A percentile compares a stretch with the other conserved stretches of the same genome.
phyloP scores from a whole-genome alignment of 2,888 invertebrate genomes.

The Asteroscopus sphinx region DNA sequence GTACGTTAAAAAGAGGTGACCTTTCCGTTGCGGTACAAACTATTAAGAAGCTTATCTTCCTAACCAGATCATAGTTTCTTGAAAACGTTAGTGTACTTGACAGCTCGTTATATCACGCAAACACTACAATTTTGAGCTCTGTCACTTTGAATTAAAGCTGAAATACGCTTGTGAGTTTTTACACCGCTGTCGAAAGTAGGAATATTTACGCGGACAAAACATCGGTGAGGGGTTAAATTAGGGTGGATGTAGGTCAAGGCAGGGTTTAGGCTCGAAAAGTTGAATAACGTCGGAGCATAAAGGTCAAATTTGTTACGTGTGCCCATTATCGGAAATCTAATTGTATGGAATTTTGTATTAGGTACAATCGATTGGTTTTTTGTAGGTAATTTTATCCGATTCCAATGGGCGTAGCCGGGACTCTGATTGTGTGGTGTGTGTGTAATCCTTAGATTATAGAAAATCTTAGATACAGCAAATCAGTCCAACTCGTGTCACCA shows the following conservation, averaged over 20 bases:
- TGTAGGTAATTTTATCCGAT: not conserved
- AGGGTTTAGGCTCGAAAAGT: slow-evolving; percentile 63
- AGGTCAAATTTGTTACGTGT: slow-evolving; percentile 54
- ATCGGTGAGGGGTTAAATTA: slow-evolving; percentile 65
- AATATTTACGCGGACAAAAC: slow-evolving; percentile 60
- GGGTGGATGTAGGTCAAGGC: slow-evolving; percentile 76
- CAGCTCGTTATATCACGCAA: slow-evolving; percentile 27
- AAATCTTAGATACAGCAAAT: too few relatives aligned
- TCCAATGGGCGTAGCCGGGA: not conserved
- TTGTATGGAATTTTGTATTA: slow-evolving; percentile 51
- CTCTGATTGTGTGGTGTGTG: not conserved
- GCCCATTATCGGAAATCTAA: slow-evolving; percentile 49
- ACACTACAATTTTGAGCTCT: slow-evolving; percentile 29
- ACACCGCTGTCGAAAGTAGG: slow-evolving; percentile 36
- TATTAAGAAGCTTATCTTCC: slow-evolving; percentile 56
- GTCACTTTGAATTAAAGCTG: slow-evolving; percentile 33
- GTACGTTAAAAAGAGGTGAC: slow-evolving; percentile 9
- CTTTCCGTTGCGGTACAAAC: slow-evolving; percentile 37
- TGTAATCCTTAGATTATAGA: not conserved
- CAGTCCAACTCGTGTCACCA: too few relatives aligned
- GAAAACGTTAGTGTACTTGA: slow-evolving; percentile 40
- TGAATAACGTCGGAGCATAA: slow-evolving; percentile 57
- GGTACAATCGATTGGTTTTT: slow-evolving; percentile 23
- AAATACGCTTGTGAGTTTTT: slow-evolving; percentile 33
- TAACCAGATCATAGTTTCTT: slow-evolving; percentile 46